A percentile compares a stretch with the other conserved stretches of the same genome.
Evolutionary conservation across 2,888 invertebrate species (phyloP).

Genomic region (Cryptocephalus moraei): DNA sequence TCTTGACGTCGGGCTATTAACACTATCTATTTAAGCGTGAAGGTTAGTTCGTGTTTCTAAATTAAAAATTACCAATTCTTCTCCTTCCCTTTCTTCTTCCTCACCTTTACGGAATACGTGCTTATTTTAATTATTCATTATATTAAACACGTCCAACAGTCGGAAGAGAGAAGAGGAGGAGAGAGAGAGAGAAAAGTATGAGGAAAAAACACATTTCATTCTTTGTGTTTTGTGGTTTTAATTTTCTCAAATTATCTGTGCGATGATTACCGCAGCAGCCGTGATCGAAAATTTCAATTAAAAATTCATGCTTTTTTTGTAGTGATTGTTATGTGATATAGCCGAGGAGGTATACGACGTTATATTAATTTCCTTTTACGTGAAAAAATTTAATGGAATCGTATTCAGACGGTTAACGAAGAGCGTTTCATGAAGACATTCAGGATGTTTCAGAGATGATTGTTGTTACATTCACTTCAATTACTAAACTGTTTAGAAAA

Average conservation of each 20-base stretch:
- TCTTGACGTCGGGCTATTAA: conserved; percentile 16
- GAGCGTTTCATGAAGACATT: too few species aligned
- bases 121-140: conserved; percentile 20
- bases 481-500: too few species aligned
- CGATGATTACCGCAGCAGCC: conserved; percentile 13
- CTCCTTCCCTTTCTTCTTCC: conserved; percentile 5
- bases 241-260: conserved; percentile 18
- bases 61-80: conserved; percentile 25
- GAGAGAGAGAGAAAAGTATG: not conserved
- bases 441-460: too few species aligned
- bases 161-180: conserved; percentile 1
- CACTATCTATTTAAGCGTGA: conserved; percentile 28
- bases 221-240: conserved; percentile 20
- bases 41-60: conserved; percentile 26
- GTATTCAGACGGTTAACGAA: too few species aligned
- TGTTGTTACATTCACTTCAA: too few species aligned
- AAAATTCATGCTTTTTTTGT: conserved; percentile 14
- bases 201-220: conserved; percentile 9
- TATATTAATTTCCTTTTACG: too few species aligned
- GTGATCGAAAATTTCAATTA: conserved; percentile 20
- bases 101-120: conserved; percentile 12
- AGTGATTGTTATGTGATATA: too few species aligned
- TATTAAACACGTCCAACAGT: conserved; percentile 17
- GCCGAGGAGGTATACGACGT: too few species aligned
- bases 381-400: too few species aligned